Evolutionary conservation across 1,140 invertebrate species (phyloP), one percentile per base, ranked within the genome.

Genomic region (Pogonomyrmex barbatus): DNA sequence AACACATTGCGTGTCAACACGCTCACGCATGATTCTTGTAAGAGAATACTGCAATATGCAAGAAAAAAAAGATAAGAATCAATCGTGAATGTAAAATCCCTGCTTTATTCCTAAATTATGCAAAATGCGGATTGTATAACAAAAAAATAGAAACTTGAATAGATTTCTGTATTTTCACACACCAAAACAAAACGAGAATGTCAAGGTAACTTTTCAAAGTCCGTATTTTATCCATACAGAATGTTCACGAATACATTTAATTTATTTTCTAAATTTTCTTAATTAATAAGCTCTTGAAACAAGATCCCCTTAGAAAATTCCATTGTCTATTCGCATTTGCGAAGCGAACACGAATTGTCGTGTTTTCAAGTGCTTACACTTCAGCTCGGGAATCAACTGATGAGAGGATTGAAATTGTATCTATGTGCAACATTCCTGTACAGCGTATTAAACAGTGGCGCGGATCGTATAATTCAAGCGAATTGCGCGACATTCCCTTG

Each of bases 41-140:
- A 78, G 67, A 86, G 75, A 86, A 77, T 88, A 71, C 78, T 42
- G 24, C 58, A 71, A 70, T 52, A 86, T 85, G 76, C 50, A 68
- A 85, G 78, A 85, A 71, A 65, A 14, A 36, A 14, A 36, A 39
- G 14, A 68, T 24, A 58, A 86, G 71, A 67, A 62, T 89, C 47
- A 45, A 24, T 60, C 17, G 14, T 8, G n/a, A 45, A 60, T 71
- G 52, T 58, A n/a, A 78, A 89, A 54, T 62, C 24, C 24, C 52
- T 45, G 30, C 30, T 73, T 47, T 82, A 47, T 30, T 39, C 17
- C 24, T 39, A 47, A 58, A 9, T 71, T 71, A 60, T 60, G n/a
- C 54, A 24, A 14, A 83, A 71, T 30, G 33, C 42, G 4, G 17
- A 0, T 68, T 50, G 45, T 68, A 24, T 67, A 73, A 8, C 5